These are phyloP conservation scores for Syngnathus floridae DNA, from an alignment of 2,113 vertebrate genomes.

Conservation along the genomic window DNA sequence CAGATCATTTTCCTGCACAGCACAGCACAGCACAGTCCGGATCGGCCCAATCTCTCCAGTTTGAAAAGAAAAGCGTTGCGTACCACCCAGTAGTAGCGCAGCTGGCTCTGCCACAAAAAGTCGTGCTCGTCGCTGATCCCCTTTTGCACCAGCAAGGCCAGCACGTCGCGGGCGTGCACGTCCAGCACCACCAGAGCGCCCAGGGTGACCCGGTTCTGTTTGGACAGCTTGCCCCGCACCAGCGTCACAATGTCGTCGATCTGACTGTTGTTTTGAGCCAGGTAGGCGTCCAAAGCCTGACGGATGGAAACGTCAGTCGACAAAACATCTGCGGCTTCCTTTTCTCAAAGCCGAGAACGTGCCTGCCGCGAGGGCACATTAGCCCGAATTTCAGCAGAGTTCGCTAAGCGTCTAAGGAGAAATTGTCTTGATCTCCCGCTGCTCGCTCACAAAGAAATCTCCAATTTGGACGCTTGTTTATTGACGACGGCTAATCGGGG, in stretches of 20 bases:
- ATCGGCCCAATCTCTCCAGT: neutral
- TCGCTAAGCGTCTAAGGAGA: neutral
- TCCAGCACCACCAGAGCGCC: constrained; percentile 83
- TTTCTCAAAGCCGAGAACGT: neutral
- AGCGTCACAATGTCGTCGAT: constrained; percentile 83
- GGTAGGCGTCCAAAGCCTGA: constrained; percentile 75
- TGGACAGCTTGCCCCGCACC: constrained; percentile 80
- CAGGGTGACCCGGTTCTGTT: constrained; percentile 81
- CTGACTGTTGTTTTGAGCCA: constrained; percentile 77
- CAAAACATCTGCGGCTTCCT: neutral
- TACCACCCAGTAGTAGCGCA: constrained; percentile 86
- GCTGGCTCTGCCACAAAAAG: constrained; percentile 88
- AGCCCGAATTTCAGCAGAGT: neutral
- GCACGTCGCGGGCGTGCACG: constrained; percentile 82
- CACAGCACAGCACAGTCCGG: neutral
- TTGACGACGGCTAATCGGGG: no score
- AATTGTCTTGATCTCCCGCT: no score
- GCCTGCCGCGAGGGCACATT: neutral
- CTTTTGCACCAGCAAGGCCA: constrained; percentile 75
- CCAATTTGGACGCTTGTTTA: no score
- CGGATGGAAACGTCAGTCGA: neutral
- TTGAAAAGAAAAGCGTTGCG: constrained; percentile 11
- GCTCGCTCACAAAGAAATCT: no score
- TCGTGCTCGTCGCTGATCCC: constrained; percentile 77
- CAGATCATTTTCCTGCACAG: constrained; percentile 76